phyloP scores from a whole-genome alignment of 2,888 invertebrate genomes.

The Capitulum mitella region DNA sequence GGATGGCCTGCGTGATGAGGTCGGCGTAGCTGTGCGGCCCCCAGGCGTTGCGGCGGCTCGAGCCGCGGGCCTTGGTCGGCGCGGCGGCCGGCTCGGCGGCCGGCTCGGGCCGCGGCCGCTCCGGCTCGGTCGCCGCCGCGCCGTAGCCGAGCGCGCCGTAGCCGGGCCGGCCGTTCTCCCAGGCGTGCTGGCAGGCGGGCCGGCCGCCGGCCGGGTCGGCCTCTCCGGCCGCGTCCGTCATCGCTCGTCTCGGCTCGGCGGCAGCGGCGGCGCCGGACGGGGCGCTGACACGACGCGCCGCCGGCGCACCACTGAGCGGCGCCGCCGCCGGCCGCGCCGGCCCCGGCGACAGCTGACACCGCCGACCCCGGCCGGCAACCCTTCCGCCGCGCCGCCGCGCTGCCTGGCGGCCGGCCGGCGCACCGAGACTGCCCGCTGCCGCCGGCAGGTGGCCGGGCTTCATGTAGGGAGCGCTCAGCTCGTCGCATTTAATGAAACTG shows the following conservation, averaged over 20 bases:
- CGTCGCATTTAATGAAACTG: no score
- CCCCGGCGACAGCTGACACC: no score
- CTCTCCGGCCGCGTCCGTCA: not conserved
- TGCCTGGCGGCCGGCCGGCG: no score
- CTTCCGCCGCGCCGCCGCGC: no score
- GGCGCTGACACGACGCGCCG: not conserved
- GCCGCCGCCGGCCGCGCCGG: no score
- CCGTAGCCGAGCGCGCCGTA: not conserved
- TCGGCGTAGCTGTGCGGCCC: slow-evolving; percentile 97
- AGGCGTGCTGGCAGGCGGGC: not conserved
- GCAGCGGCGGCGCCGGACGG: not conserved
- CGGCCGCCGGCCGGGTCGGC: not conserved
- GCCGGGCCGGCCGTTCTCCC: not conserved
- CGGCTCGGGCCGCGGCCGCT: not conserved
- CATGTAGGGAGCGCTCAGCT: no score
- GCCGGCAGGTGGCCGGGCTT: no score
- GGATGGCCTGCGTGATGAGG: slow-evolving; percentile 97
- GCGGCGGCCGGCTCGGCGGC: not conserved
- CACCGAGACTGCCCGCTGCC: no score
- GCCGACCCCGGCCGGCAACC: no score
- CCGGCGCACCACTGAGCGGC: not conserved
- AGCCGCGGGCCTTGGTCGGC: slow-evolving; percentile 64
- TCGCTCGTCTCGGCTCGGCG: no score
- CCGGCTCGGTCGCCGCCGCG: not conserved
- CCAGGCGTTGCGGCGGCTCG: slow-evolving; percentile 93